Percentiles rank a stretch among this genome's conserved stretches.
These are phyloP conservation scores for Rhagonycha fulva DNA, from an alignment of 2,888 invertebrate species.

Conservation along the genomic window DNA sequence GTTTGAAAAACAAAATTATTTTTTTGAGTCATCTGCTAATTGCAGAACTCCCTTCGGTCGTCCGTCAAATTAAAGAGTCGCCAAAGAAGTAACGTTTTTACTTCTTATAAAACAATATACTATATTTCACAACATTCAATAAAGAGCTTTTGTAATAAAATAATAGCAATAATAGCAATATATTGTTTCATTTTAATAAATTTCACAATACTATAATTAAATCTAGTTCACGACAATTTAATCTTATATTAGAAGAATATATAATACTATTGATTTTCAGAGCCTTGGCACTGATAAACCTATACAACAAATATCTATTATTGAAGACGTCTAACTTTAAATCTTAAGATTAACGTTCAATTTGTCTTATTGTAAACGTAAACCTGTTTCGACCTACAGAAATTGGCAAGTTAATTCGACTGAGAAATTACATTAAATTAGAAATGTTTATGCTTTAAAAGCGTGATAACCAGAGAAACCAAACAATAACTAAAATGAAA, in stretches of 20 bases:
- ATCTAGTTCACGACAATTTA: not conserved
- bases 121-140: not conserved
- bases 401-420: slow-evolving; percentile 22
- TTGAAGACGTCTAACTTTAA: slow-evolving; percentile 3
- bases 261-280: not conserved
- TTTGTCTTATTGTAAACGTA: slow-evolving; percentile 13
- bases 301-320: not conserved
- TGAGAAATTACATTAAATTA: slow-evolving; percentile 19
- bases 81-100: too few relatives aligned
- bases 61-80: too few relatives aligned
- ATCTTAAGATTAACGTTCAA: slow-evolving; percentile 11
- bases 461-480: not conserved
- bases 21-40: too few relatives aligned
- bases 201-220: not conserved
- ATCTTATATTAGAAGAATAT: not conserved
- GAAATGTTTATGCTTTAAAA: slow-evolving; percentile 15
- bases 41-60: too few relatives aligned
- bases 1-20: too few relatives aligned
- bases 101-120: not conserved
- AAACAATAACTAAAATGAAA: not conserved
- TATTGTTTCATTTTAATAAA: not conserved
- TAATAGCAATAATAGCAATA: too few relatives aligned
- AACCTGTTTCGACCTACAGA: slow-evolving; percentile 15
- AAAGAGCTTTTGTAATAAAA: not conserved
- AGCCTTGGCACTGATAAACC: not conserved